These are phyloP conservation scores for Oikopleura dioica DNA, from an alignment of 23 tunicate genomes.

Conservation along the genomic window DNA sequence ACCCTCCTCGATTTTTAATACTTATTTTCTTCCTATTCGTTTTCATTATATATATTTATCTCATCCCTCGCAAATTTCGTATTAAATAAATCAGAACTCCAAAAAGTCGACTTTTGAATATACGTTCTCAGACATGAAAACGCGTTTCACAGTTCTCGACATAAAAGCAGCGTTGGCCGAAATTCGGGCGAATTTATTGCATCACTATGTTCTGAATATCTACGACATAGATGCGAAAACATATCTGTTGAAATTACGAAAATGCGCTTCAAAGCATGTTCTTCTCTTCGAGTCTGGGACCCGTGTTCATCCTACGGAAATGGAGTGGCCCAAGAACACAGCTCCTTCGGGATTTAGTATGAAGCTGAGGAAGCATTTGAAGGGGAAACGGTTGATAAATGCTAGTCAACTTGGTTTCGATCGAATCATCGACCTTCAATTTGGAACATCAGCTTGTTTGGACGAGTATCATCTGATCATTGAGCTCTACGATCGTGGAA, in stretches of 20 bases:
- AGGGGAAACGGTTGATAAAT: slow-evolving; percentile 44
- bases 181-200: no score
- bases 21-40: no score
- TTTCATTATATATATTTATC: no score
- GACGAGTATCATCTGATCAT: slow-evolving; percentile 54
- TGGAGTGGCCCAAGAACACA: slow-evolving; percentile 92
- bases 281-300: slow-evolving; percentile 68
- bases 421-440: slow-evolving; percentile 68
- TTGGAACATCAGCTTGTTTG: no score
- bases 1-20: no score
- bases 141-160: no score
- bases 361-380: slow-evolving; percentile 68
- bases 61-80: no score
- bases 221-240: slow-evolving; percentile 79
- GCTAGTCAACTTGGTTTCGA: slow-evolving; percentile 66
- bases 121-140: no score
- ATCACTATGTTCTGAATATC: no score
- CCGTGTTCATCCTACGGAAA: slow-evolving; percentile 57
- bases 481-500: slow-evolving; percentile 76
- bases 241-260: slow-evolving; percentile 50
- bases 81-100: no score
- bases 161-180: no score
- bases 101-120: no score
- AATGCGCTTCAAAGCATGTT: slow-evolving; percentile 30
- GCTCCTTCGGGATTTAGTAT: slow-evolving; percentile 70